Evolutionary conservation across 2,797 vertebrate genomes (phyloP).

Genomic region (Phoebastria nigripes): DNA sequence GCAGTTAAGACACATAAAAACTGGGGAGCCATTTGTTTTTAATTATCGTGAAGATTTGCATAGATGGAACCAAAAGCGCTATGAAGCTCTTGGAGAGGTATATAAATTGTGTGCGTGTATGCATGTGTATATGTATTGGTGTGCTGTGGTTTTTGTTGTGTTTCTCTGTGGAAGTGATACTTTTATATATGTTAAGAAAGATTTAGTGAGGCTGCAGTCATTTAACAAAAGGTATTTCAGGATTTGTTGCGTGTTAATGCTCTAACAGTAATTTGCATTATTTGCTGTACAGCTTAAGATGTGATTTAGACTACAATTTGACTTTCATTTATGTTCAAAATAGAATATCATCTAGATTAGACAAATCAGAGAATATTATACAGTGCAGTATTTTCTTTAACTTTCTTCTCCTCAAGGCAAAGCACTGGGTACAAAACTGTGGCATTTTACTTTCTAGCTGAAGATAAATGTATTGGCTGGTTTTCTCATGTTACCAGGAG

Average conservation of each 20-base stretch:
- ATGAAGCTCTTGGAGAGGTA: slow-evolving; percentile 98
- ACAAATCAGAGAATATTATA: background rate
- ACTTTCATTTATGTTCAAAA: background rate
- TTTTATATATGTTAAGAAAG: background rate
- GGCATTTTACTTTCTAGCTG: background rate
- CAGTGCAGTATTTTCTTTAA: background rate
- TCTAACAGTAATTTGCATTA: background rate
- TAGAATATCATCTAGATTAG: background rate
- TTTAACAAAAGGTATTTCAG: background rate
- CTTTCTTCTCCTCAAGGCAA: background rate
- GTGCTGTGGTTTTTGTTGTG: background rate
- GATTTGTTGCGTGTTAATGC: background rate
- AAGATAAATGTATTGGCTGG: background rate
- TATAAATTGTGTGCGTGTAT: background rate
- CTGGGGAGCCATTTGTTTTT: slow-evolving; percentile 92
- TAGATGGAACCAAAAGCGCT: slow-evolving; percentile 97
- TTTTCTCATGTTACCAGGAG: background rate
- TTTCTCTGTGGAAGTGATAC: background rate
- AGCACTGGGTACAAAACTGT: background rate
- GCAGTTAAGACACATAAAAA: slow-evolving; percentile 90
- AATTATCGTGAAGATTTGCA: slow-evolving; percentile 95
- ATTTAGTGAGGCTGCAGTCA: background rate
- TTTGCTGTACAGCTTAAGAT: background rate
- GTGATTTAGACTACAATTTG: background rate
- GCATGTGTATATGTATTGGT: accelerated